Conservation (phyloP, 1,140 invertebrate genomes). For the Drosophila paulistorum region DNA sequence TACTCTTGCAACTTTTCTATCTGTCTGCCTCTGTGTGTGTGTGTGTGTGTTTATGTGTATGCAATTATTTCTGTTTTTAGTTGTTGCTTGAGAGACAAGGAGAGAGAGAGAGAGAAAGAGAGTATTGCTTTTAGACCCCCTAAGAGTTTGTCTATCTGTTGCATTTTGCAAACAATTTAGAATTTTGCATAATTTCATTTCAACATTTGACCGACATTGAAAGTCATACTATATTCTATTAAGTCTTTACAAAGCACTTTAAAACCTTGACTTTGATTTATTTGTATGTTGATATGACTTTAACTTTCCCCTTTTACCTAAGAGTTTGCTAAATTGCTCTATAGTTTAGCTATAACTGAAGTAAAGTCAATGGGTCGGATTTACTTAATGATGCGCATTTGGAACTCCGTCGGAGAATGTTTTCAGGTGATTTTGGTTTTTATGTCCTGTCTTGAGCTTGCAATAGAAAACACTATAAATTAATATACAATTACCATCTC, state of each 20-base stretch:
- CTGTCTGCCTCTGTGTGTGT: neutral
- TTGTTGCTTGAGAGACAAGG: neutral
- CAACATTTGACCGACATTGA: neutral
- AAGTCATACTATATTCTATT: neutral
- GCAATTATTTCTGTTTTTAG: conserved; percentile 36
- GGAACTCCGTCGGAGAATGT: too few relatives aligned
- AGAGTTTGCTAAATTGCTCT: neutral
- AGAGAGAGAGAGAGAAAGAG: neutral
- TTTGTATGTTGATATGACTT: neutral
- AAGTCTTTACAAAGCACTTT: neutral
- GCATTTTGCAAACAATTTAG: neutral
- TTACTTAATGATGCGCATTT: too few relatives aligned
- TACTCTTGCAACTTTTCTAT: conserved; percentile 33
- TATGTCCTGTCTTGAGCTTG: too few relatives aligned
- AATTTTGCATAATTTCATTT: conserved; percentile 4
- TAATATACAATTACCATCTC: too few relatives aligned
- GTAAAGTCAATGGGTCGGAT: too few relatives aligned
- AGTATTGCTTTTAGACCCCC: neutral
- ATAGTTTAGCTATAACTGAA: too few relatives aligned
- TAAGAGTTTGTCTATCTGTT: neutral
- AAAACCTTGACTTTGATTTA: conserved; percentile 1
- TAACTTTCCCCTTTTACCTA: neutral
- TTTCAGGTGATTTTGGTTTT: too few relatives aligned
- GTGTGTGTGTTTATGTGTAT: conserved; percentile 16
- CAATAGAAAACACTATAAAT: too few relatives aligned